Base-by-base conservation (phyloP, 2,888 invertebrate genomes). In the Conchocele bisecta region DNA sequence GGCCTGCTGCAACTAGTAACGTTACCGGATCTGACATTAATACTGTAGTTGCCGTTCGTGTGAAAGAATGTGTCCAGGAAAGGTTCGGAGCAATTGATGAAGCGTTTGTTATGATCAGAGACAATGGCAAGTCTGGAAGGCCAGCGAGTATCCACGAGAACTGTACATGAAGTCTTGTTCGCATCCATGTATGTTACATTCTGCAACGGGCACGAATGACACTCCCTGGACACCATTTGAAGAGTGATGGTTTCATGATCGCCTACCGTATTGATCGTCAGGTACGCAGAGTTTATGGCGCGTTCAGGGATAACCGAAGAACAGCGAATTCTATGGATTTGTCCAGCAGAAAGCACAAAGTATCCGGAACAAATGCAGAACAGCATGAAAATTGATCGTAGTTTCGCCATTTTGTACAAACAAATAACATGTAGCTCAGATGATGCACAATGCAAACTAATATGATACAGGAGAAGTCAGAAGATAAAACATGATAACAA, bases 61-160 rank as follows among this genome's bases (percentile, higher is more conserved):
- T 53, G 24, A 50, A 65, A 76, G 24, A 66, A 69, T 41, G 42
- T 39, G 37, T 53, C 31, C 4, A 39, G 17, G n/a, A 42, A 26
- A 11, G 11, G 31, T 13, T 51, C 51, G 26, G 33, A 33, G 17
- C 51, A 51, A 15, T 51, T 51, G 6, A 20, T 35, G n/a, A 51
- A 51, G 20, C 31, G 29, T 20, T 31, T 15, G 15, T 24, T 29
- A 22, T 39, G 35, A 7, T 42, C 20, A 4, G 57, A 46, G 22
- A 68, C 65, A 2, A 72, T 51, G 7, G 68, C 64, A 26, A 85
- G 41, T 42, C 72, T 68, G 31, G 74, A 75, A 37, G 70, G 79
- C 86, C 86, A 86, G 35, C 86, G 63, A 6, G 86, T 79, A 65
- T 86, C 86, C 35, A 86, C 63, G 15, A 75, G 53, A 22, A 85